Conservation (phyloP, 1,140 invertebrate genomes). For the Pogonognathellus flavescens region DNA sequence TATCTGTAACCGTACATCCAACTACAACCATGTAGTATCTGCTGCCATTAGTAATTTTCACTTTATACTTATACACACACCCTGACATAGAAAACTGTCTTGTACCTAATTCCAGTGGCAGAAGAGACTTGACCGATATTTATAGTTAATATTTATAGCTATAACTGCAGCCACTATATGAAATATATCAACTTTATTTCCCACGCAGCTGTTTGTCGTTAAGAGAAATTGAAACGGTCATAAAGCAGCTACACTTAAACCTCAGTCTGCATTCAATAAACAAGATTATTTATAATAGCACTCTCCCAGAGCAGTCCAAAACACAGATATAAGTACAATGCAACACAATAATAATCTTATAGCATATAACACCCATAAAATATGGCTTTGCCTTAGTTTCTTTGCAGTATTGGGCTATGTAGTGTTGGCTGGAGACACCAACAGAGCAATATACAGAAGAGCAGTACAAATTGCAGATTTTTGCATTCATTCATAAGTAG, state of each 20-base stretch:
- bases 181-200: neutral
- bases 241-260: neutral
- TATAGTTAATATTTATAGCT: too few relatives aligned
- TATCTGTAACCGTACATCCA: too few relatives aligned
- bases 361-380: neutral
- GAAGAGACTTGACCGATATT: too few relatives aligned
- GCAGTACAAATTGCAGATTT: slow-evolving; percentile 5
- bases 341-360: neutral
- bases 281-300: neutral
- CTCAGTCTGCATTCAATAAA: neutral
- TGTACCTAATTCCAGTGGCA: too few relatives aligned
- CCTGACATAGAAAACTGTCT: too few relatives aligned
- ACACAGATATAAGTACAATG: neutral
- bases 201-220: slow-evolving; percentile 25
- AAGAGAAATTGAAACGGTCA: slow-evolving; percentile 15
- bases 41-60: too few relatives aligned
- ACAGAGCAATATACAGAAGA: neutral
- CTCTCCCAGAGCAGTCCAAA: neutral
- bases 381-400: neutral
- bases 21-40: too few relatives aligned
- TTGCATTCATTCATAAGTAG: slow-evolving; percentile 34
- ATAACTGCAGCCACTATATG: too few relatives aligned
- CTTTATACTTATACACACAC: too few relatives aligned
- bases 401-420: too few relatives aligned
- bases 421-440: too few relatives aligned